These are phyloP conservation scores for Oryzias celebensis DNA, from an alignment of 2,113 vertebrate genomes.

Conservation along the genomic window DNA sequence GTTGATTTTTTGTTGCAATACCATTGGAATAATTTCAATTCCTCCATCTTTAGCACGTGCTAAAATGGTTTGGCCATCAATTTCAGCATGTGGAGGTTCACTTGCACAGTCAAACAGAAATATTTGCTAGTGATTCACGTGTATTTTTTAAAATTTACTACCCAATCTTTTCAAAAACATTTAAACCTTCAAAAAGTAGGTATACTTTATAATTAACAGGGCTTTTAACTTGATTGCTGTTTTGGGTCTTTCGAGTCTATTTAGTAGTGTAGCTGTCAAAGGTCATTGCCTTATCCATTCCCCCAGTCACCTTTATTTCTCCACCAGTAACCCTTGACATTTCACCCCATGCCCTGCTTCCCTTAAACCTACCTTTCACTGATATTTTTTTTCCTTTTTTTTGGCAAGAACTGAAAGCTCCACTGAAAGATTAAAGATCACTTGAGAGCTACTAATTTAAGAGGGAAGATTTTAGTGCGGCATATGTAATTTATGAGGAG, in stretches of 20 bases:
- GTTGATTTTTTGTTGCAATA: no score
- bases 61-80: no score
- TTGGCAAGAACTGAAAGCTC: neutral
- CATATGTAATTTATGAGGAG: neutral
- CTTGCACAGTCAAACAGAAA: no score
- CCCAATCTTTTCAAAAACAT: no score
- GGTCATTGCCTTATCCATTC: slow-evolving; percentile 47
- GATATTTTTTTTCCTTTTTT: slow-evolving; percentile 11
- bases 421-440: slow-evolving; percentile 20
- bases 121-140: no score
- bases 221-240: slow-evolving; percentile 22
- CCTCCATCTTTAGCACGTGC: no score
- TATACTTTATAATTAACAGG: neutral
- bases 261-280: slow-evolving; percentile 39
- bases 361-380: slow-evolving; percentile 21
- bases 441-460: neutral
- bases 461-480: slow-evolving; percentile 4
- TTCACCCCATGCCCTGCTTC: slow-evolving; percentile 30
- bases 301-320: slow-evolving; percentile 45
- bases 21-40: no score
- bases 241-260: slow-evolving; percentile 30
- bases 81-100: no score
- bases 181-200: no score
- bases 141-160: neutral
- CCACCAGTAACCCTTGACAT: slow-evolving; percentile 46